These are phyloP conservation scores for Thecocarcelia acutangulata DNA, from an alignment of 2,888 invertebrate species.

Conservation along the genomic window DNA sequence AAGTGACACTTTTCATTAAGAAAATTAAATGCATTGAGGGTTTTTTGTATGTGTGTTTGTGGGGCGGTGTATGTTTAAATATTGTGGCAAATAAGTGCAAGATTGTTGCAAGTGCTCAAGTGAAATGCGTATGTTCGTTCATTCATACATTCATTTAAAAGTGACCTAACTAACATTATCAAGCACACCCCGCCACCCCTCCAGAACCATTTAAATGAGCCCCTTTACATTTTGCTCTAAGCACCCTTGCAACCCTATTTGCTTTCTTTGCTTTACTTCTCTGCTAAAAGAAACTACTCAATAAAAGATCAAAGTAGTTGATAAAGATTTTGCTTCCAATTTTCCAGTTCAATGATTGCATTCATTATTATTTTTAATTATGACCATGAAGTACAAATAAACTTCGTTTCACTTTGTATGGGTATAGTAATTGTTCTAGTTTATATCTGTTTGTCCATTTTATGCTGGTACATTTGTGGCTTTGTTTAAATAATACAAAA, in stretches of 20 bases:
- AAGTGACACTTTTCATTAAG: slow-evolving; percentile 66
- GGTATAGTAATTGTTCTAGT: slow-evolving; percentile 23
- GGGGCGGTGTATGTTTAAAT: not conserved
- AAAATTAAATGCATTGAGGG: slow-evolving; percentile 63
- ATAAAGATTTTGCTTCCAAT: slow-evolving; percentile 63
- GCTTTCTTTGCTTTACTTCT: not conserved
- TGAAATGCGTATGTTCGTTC: slow-evolving; percentile 28
- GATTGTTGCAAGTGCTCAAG: slow-evolving; percentile 27
- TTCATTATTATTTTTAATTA: slow-evolving; percentile 62
- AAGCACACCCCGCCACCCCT: slow-evolving; percentile 36
- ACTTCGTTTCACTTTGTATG: not conserved
- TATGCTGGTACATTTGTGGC: slow-evolving; percentile 38
- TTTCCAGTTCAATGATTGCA: slow-evolving; percentile 63
- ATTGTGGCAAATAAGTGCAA: slow-evolving; percentile 51
- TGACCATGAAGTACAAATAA: slow-evolving; percentile 35
- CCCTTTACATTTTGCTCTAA: not conserved
- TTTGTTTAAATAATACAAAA: slow-evolving; percentile 1
- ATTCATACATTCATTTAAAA: slow-evolving; percentile 26
- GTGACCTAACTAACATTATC: slow-evolving; percentile 31
- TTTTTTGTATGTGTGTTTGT: slow-evolving; percentile 1
- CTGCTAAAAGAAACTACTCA: slow-evolving; percentile 38
- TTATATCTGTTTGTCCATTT: slow-evolving; percentile 32
- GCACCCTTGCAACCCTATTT: slow-evolving; percentile 25
- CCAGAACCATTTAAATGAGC: not conserved
- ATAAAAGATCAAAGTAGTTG: slow-evolving; percentile 62